Conservation (phyloP, 2,113 vertebrate genomes). For the Crotalus viridis region DNA sequence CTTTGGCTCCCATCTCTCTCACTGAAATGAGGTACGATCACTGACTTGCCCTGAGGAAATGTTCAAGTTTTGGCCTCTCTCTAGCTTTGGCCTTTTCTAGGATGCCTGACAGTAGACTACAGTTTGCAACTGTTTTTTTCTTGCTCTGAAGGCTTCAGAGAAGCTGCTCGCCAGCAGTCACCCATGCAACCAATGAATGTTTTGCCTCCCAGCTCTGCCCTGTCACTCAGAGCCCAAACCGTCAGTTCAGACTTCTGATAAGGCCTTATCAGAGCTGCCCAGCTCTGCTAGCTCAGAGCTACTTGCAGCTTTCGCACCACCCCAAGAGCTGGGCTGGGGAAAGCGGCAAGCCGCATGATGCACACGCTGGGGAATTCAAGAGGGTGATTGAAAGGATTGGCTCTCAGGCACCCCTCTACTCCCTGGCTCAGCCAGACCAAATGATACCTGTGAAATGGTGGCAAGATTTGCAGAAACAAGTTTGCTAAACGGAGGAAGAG, state of each 20-base stretch:
- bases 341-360: neutral
- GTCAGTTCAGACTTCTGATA: constrained; percentile 34
- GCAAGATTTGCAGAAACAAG: neutral
- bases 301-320: constrained; percentile 5
- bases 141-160: neutral
- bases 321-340: neutral
- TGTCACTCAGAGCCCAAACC: constrained; percentile 24
- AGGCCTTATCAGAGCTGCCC: constrained; percentile 33
- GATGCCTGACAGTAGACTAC: neutral
- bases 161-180: neutral
- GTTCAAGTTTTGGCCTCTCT: neutral
- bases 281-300: constrained; percentile 22
- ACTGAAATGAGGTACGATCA: neutral
- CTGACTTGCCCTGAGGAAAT: neutral
- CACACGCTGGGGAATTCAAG: neutral
- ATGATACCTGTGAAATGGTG: neutral
- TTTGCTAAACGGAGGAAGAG: neutral
- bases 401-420: neutral
- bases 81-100: neutral
- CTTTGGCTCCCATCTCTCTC: neutral
- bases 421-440: neutral
- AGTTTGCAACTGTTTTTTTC: neutral
- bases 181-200: neutral
- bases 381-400: neutral
- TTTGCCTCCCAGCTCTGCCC: constrained; percentile 13